phyloP scores from a whole-genome alignment of 2,888 invertebrate species.

The Tipula unca region DNA sequence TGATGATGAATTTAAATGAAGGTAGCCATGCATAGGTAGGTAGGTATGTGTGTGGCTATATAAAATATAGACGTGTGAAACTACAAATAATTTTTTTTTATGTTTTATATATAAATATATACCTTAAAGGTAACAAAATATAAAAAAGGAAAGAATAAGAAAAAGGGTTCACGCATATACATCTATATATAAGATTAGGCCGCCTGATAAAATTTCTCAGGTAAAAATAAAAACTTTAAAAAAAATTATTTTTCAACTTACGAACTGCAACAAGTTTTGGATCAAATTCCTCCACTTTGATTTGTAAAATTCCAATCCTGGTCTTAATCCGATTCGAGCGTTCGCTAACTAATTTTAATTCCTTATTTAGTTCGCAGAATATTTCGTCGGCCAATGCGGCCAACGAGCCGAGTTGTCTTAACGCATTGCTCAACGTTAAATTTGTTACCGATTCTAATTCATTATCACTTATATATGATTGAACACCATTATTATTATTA shows the following conservation, averaged over 20 bases:
- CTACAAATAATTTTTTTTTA: not conserved
- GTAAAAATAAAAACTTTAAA: constrained; percentile 21
- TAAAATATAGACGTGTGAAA: not conserved
- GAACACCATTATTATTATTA: constrained; percentile 1
- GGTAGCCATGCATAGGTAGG: not conserved
- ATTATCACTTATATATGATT: constrained; percentile 50
- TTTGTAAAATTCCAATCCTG: constrained; percentile 61
- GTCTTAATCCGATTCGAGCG: constrained; percentile 62
- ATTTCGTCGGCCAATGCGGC: constrained; percentile 77
- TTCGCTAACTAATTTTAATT: constrained; percentile 64
- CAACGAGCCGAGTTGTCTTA: constrained; percentile 77
- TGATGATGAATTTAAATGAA: not conserved
- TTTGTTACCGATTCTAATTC: constrained; percentile 83
- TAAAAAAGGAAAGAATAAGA: not conserved
- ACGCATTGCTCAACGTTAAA: constrained; percentile 73
- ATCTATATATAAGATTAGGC: not conserved
- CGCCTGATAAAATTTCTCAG: not conserved
- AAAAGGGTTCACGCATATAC: not conserved
- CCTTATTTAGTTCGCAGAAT: constrained; percentile 69
- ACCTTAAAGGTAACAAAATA: not conserved
- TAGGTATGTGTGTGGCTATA: not conserved
- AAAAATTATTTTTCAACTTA: constrained; percentile 54
- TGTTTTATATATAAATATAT: not conserved
- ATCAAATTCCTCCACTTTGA: constrained; percentile 63
- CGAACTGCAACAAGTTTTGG: constrained; percentile 90